phyloP scores from a whole-genome alignment of 2,113 vertebrate genomes.

The Semnornis frantzii region DNA sequence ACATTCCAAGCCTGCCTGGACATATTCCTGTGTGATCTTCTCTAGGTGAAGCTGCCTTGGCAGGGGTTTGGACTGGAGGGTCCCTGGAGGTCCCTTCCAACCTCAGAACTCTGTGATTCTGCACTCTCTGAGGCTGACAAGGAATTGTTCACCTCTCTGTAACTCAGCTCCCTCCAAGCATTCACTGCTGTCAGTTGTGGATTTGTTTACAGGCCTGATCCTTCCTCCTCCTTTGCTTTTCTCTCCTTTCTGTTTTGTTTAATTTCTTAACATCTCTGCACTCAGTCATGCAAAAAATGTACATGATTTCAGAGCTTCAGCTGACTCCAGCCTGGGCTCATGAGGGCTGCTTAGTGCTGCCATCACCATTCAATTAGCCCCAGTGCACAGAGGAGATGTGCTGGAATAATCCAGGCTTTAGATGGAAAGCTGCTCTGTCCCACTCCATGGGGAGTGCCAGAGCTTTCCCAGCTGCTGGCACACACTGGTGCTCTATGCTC shows the following conservation, averaged over 20 bases:
- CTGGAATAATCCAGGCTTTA: background rate
- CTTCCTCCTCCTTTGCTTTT: background rate
- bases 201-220: conserved; percentile 45
- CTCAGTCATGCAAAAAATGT: conserved; percentile 77
- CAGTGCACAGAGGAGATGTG: background rate
- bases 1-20: too few relatives aligned
- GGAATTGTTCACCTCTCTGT: too few relatives aligned
- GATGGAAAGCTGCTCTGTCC: background rate
- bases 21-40: too few relatives aligned
- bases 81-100: too few relatives aligned
- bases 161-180: background rate
- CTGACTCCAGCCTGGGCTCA: conserved; percentile 32
- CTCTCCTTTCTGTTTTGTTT: background rate
- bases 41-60: too few relatives aligned
- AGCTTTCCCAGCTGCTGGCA: background rate
- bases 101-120: too few relatives aligned
- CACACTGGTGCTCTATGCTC: accelerated
- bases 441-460: accelerated
- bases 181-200: background rate
- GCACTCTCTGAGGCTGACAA: accelerated
- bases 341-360: conserved; percentile 53
- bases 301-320: conserved; percentile 69
- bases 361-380: conserved; percentile 59
- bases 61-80: too few relatives aligned
- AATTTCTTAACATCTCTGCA: conserved; percentile 60